phyloP scores from a whole-genome alignment of 2,888 invertebrate species.

The Scaptomyza tumidula region DNA sequence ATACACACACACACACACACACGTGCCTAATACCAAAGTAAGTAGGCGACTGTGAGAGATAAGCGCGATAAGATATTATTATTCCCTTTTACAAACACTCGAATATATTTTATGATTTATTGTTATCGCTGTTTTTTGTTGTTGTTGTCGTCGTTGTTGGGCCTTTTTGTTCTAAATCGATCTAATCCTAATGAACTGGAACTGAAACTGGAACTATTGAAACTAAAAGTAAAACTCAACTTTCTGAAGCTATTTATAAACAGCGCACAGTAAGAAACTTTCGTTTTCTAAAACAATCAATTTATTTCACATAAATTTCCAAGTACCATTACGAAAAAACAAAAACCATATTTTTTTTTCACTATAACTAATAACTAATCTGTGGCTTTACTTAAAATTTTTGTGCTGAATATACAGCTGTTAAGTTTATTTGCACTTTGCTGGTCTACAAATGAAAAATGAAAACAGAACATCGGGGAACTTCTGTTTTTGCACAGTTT shows the following conservation, averaged over 20 bases:
- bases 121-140: neutral
- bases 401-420: slow-evolving; percentile 10
- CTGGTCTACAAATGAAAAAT: neutral
- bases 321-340: neutral
- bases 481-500: slow-evolving; percentile 5
- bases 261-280: too few relatives aligned
- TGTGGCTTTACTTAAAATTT: neutral
- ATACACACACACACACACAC: neutral
- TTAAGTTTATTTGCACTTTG: slow-evolving; percentile 5
- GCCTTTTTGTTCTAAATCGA: neutral
- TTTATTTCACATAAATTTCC: neutral
- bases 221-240: slow-evolving; percentile 1
- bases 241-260: neutral
- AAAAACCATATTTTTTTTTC: neutral
- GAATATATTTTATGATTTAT: neutral
- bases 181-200: slow-evolving; percentile 2
- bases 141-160: neutral
- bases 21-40: slow-evolving; percentile 6
- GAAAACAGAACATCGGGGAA: neutral
- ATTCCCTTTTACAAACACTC: slow-evolving; percentile 13
- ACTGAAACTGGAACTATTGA: neutral
- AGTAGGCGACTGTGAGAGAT: slow-evolving; percentile 32
- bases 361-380: neutral
- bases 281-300: neutral
- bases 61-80: slow-evolving; percentile 51